phyloP scores from a whole-genome alignment of 2,113 vertebrate genomes.

The Pterocles orientalis region DNA sequence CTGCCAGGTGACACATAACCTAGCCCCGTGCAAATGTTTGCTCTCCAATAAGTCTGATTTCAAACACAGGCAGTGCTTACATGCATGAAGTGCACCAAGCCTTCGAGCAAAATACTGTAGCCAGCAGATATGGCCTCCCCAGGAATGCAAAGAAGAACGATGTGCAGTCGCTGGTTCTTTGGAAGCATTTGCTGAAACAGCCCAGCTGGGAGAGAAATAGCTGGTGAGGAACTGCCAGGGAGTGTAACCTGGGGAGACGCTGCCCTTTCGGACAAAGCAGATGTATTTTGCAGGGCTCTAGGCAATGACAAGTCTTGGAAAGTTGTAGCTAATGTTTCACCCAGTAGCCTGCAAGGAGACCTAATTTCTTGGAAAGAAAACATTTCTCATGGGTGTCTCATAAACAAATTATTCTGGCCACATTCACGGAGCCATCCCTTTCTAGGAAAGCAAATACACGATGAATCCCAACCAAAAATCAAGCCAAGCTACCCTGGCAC shows the following conservation, averaged over 20 bases:
- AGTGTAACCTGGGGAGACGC: neutral
- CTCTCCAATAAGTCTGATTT: neutral
- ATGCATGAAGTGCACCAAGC: neutral
- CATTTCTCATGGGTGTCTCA: neutral
- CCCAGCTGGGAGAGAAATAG: neutral
- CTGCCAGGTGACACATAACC: neutral
- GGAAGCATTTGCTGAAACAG: neutral
- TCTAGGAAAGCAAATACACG: neutral
- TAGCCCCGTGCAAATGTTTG: neutral
- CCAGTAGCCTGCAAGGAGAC: neutral
- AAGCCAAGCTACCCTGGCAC: slow-evolving; percentile 1
- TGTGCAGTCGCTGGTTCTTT: neutral
- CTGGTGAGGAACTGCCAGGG: neutral
- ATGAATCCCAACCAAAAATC: neutral
- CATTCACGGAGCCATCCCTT: neutral
- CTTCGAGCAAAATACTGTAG: neutral
- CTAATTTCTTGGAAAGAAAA: neutral
- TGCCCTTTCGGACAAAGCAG: neutral
- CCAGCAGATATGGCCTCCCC: neutral
- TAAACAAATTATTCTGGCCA: neutral
- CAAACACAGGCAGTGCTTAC: neutral
- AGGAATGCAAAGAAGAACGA: neutral
- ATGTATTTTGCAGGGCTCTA: neutral
- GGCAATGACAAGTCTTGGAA: slow-evolving; percentile 19
- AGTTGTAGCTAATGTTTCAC: neutral